Base-by-base conservation (phyloP, 2,113 vertebrate species). In the Arenaria interpres region DNA sequence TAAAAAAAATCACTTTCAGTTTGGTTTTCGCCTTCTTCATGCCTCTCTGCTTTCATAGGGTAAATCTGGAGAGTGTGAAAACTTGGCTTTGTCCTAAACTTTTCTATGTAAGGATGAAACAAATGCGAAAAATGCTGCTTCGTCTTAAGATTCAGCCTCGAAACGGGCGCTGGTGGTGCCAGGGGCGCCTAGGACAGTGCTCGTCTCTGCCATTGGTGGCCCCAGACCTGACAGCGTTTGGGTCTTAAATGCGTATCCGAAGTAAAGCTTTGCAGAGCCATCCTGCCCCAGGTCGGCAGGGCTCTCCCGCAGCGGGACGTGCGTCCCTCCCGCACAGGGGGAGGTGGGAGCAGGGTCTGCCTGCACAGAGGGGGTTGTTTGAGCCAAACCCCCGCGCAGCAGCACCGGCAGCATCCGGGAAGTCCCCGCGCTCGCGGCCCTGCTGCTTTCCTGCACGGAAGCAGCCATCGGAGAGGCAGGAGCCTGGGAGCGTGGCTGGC, bases 401-500 rank as follows among this genome's bases (percentile, higher is more conserved):
- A 59, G n/a, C 60, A 8, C 4, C 4, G 0, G 84, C 46, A 89
- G 45, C 45, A 37, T 57, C 56, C 2, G 0, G 66, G n/a, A 88
- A 85, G 79, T 25, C 71, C 23, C 12, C 0, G 0, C 2, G 4
- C 68, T 71, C 2, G 1, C 0, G 0, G 35, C 71, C 37, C 51
- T 33, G 37, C 16, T 2, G 7, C 46, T 87, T 74, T 84, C 84
- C 91, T 88, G 88, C 69, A 45, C 0, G 4, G 93, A 90, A 85
- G 88, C 57, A 51, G 62, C 41, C 3, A 0, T 10, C 0, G 1
- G 84, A 71, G 57, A 48, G 63, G 23, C 1, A 0, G 64, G 20
- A 75, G 14, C 2, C 12, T 9, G 83, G 66, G 43, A 57, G 54
- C 21, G 7, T 0, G 24, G 53, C 81, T 87, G 77, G 63, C 62